Evolutionary conservation across 2,797 vertebrate species (phyloP), one percentile per base, ranked within the genome.

Genomic region (Paratrypauchen microcephalus): DNA sequence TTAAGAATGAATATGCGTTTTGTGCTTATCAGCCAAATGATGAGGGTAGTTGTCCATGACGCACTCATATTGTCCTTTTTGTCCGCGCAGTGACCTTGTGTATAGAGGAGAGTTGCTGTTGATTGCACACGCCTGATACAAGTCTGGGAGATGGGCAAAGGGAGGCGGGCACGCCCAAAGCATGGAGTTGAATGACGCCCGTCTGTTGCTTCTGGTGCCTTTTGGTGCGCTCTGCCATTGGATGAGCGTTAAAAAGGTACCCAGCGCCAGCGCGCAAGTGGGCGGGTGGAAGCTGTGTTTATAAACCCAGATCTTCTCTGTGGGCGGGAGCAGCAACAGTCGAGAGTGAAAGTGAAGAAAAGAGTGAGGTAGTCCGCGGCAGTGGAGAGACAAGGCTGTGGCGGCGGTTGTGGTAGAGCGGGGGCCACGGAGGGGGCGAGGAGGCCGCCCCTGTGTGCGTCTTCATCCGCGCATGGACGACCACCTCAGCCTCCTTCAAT

Each of bases 401-500:
- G 89, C 79, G 84, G 89, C 84, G 79, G 88, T 77, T 80, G 90
- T 78, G 89, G 88, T 80, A 90, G 88, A 91, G 77, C 83, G 80
- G 83, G 88, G 91, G 81, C 81, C 83, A 83, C 88, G 83, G 85
- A 91, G 90, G 92, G 92, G 91, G 90, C 91, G 89, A 88, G 89
- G 92, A 90, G 90, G 91, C 89, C 89, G 90, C 86, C 88, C 92
- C 90, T 81, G 89, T 88, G 84, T 76, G 90, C 87, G 86, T 89
- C 85, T 91, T 78, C 88, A 86, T 75, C 82, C 83, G 87, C 85
- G 87, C 88, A 92, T 97, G 96, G 96, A 97, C 93, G 96, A 97
- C 93, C 96, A 94, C 85, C 94, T 91, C 92, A 94, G 95, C 93
- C 95, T 97, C 87, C 95, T 97, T 80, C 87, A 90, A 92, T 97